A percentile compares a stretch with the other conserved stretches of the same genome.
Conservation (phyloP, 1,140 invertebrate species). For the Drosophila miranda region DNA sequence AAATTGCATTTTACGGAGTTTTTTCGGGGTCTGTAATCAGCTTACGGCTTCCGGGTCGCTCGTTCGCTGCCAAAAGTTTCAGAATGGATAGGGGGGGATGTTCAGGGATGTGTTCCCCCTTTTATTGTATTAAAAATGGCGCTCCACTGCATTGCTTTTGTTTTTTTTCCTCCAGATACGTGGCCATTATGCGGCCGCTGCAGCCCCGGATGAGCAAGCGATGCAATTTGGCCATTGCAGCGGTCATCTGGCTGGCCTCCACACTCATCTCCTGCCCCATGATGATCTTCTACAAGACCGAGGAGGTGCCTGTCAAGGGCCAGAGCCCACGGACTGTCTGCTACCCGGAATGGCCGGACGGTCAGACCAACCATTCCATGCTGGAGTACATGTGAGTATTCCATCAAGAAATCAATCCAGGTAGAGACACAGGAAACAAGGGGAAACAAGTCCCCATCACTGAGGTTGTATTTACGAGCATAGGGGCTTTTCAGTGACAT, state of each 20-base stretch:
- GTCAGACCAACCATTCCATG: constrained; percentile 86
- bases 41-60: constrained; percentile 18
- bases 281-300: constrained; percentile 91
- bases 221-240: constrained; percentile 91
- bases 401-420: too few species aligned
- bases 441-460: not conserved
- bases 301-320: constrained; percentile 83
- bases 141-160: constrained; percentile 1
- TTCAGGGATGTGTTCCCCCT: not conserved
- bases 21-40: constrained; percentile 32
- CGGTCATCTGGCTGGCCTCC: constrained; percentile 90
- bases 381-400: constrained; percentile 91
- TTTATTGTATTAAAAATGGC: constrained; percentile 32
- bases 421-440: not conserved
- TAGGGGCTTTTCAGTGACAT: too few species aligned
- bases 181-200: constrained; percentile 96
- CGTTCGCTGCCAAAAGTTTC: not conserved
- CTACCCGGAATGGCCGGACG: constrained; percentile 92
- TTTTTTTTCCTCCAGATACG: constrained; percentile 86
- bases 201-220: constrained; percentile 91
- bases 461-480: constrained; percentile 6
- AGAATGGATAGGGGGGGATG: too few species aligned
- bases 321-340: constrained; percentile 87
- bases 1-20: constrained; percentile 23
- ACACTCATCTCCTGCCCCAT: constrained; percentile 91